Percentiles rank a stretch among this genome's conserved stretches.
Conservation (phyloP, 2,113 vertebrate species). For the Columba janthina region DNA sequence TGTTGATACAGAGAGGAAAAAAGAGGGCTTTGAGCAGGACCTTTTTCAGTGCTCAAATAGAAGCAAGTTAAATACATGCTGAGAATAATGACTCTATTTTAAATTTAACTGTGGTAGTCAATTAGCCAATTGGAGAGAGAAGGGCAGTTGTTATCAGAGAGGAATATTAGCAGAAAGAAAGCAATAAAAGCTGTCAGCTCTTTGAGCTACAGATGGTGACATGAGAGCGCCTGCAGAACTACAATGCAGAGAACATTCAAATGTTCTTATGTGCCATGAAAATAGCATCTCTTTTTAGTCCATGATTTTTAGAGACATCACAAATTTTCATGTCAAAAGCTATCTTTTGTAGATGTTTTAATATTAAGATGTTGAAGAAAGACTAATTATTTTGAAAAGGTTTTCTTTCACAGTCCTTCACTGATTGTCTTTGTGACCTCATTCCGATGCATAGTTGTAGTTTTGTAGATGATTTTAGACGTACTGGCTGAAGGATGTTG, state of each 20-base stretch:
- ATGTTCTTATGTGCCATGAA: background rate
- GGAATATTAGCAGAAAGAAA: conserved; percentile 10
- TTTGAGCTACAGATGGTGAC: background rate
- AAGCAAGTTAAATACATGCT: background rate
- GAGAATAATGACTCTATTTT: conserved; percentile 1
- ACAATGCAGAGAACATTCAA: background rate
- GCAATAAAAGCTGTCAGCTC: background rate
- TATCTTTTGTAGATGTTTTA: background rate
- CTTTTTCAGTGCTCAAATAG: background rate
- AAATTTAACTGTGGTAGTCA: background rate
- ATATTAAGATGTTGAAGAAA: background rate
- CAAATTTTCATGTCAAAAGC: background rate
- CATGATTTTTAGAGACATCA: background rate
- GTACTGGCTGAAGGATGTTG: background rate
- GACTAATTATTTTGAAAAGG: background rate
- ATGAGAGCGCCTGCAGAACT: background rate
- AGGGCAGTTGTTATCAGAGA: background rate
- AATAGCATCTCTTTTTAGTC: background rate
- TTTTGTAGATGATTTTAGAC: background rate
- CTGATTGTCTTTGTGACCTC: background rate
- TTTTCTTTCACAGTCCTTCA: background rate
- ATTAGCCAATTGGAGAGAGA: conserved; percentile 9
- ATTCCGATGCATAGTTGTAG: background rate
- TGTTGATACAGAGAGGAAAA: background rate
- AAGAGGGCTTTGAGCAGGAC: background rate